Conservation (phyloP, 2,888 invertebrate genomes). For the Cheilosia vernalis region DNA sequence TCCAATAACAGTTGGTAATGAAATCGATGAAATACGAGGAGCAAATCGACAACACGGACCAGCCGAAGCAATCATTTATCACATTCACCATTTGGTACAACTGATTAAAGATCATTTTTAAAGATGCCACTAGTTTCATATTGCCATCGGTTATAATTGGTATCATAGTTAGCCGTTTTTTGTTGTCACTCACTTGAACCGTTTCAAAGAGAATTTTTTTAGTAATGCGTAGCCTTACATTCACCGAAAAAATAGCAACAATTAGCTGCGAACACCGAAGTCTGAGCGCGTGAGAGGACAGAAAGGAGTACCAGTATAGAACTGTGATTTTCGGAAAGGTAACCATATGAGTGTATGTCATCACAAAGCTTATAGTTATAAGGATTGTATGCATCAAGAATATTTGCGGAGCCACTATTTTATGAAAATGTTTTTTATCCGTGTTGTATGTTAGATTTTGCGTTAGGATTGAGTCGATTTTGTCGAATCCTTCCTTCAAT, state of each 20-base stretch:
- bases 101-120: conserved; percentile 80
- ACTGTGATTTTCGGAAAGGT: conserved; percentile 56
- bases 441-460: conserved; percentile 47
- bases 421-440: conserved; percentile 5
- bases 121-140: conserved; percentile 76
- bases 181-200: background rate
- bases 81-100: conserved; percentile 78
- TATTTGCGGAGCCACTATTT: conserved; percentile 45
- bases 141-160: background rate
- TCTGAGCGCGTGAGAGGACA: conserved; percentile 77
- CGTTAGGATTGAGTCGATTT: conserved; percentile 70
- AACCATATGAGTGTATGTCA: conserved; percentile 71
- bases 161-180: conserved; percentile 5
- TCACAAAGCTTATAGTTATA: conserved; percentile 67
- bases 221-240: conserved; percentile 44
- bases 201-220: conserved; percentile 16
- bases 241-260: conserved; percentile 60
- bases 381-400: conserved; percentile 68
- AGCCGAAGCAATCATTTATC: conserved; percentile 80
- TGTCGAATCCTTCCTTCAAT: conserved; percentile 65
- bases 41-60: conserved; percentile 80
- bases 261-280: conserved; percentile 79
- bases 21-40: conserved; percentile 80
- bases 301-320: conserved; percentile 75
- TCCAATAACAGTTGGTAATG: conserved; percentile 81